Evolutionary conservation across 1,140 invertebrate genomes (phyloP), one percentile per base, ranked within the genome.

Genomic region (Diprion similis): DNA sequence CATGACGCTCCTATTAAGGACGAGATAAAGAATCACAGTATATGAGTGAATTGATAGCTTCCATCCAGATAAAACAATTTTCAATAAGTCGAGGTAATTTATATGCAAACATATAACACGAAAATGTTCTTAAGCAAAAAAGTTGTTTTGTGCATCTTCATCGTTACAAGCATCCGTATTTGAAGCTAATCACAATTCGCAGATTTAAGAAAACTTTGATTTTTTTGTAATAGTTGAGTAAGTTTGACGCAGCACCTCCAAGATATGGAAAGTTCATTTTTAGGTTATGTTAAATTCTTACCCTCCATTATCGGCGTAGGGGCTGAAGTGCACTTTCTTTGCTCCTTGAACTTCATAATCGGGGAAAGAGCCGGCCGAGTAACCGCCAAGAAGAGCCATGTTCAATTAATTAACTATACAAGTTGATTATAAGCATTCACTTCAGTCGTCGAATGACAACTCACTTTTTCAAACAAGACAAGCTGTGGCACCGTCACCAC

Each of bases 251-350:
- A 37, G 24, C 24, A 37, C 2, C 24, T 37, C 24, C 24, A 37
- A 37, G 24, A 37, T 6, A 37, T 78, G 48, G 51, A 48, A 46
- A 74, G 65, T 66, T 74, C 64, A 66, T 0, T 15, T 76, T 66
- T 70, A 76, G 78, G 78, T 80, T 78, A 78, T 67, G 66, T 72
- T 68, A 48, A 45, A 70, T 65, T 81, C 83, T 89, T 86, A 92
- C 92, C 94, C 94, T 89, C 94, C 94, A 79, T 95, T 95, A 78
- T 94, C 92, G 17, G 93, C 91, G 78, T 95, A 95, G 3, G 93
- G 94, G 74, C 90, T 92, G 76, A 94, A 94, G 67, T 90, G 89
- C n/a, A 87, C 86, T 82, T 92, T 89, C 76, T 90, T 91, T 1
- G 89, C 89, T 24, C 89, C 91, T 70, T 89, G 88, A 64, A 90